Evolutionary conservation across 2,113 vertebrate species (phyloP).

Genomic region (Excalfactoria chinensis): DNA sequence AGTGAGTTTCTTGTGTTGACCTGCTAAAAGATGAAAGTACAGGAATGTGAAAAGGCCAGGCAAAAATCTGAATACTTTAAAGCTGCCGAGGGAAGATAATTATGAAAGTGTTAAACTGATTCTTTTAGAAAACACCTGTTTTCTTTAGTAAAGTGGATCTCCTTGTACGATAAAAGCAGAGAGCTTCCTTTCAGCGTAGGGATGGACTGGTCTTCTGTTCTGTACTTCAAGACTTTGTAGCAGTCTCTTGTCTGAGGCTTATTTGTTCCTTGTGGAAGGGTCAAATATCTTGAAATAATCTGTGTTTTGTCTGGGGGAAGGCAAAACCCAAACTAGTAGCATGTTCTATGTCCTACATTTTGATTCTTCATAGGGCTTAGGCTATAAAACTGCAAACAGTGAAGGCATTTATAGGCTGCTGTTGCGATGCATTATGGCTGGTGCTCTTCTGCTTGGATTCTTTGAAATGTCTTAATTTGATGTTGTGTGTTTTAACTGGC

Average conservation of each 20-base stretch:
- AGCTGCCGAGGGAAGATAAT: not conserved
- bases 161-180: not conserved
- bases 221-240: not conserved
- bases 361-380: not conserved
- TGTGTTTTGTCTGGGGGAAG: conserved; percentile 35
- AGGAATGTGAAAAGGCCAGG: not conserved
- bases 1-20: conserved; percentile 12
- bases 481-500: conserved; percentile 14
- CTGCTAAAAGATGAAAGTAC: not conserved
- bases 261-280: conserved; percentile 1
- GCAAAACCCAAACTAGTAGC: not conserved
- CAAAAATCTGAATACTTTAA: conserved; percentile 4
- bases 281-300: conserved; percentile 28
- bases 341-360: not conserved
- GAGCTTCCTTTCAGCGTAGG: not conserved
- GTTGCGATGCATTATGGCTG: fast-evolving
- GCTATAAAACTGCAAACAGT: not conserved
- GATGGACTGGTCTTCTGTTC: not conserved
- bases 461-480: not conserved
- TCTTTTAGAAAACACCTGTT: not conserved
- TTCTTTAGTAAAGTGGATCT: not conserved
- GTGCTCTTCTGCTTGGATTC: conserved; percentile 1
- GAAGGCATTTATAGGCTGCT: not conserved
- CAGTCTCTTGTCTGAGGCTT: not conserved
- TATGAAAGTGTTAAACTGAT: not conserved